A percentile compares a stretch with the other conserved stretches of the same genome.
phyloP scores from a whole-genome alignment of 2,797 vertebrate species.

The Tadarida brasiliensis region DNA sequence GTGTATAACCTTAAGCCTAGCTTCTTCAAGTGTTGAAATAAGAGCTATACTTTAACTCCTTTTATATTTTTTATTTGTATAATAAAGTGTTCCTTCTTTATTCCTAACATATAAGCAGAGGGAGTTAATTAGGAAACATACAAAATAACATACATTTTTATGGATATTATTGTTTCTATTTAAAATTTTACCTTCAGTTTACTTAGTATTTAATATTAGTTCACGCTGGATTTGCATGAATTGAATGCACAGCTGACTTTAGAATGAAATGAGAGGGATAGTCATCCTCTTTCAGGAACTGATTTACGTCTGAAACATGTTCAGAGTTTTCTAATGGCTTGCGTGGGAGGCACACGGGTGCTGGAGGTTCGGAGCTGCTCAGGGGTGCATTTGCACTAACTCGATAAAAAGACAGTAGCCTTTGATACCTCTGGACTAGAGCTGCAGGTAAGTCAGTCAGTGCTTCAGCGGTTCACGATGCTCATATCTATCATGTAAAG shows the following conservation, averaged over 20 bases:
- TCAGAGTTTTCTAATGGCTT: neutral
- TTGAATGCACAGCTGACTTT: neutral
- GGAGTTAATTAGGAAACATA: neutral
- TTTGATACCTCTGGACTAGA: neutral
- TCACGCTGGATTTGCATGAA: neutral
- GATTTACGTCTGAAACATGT: neutral
- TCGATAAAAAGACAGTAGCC: neutral
- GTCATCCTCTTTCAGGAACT: neutral
- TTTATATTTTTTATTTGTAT: neutral
- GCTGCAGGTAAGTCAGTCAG: neutral
- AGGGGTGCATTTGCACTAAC: neutral
- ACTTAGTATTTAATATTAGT: neutral
- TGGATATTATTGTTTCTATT: neutral
- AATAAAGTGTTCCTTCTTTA: neutral
- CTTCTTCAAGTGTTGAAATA: neutral
- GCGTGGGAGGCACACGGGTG: neutral
- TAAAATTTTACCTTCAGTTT: conserved; percentile 20
- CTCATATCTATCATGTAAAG: neutral
- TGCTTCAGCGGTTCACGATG: neutral
- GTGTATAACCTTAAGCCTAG: neutral
- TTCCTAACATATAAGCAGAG: neutral
- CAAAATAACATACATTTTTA: neutral
- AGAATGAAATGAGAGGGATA: neutral
- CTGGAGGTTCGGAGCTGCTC: neutral
- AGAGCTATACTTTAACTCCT: neutral